Conservation (phyloP, 2,888 invertebrate genomes). For the Chrysina gloriosa region DNA sequence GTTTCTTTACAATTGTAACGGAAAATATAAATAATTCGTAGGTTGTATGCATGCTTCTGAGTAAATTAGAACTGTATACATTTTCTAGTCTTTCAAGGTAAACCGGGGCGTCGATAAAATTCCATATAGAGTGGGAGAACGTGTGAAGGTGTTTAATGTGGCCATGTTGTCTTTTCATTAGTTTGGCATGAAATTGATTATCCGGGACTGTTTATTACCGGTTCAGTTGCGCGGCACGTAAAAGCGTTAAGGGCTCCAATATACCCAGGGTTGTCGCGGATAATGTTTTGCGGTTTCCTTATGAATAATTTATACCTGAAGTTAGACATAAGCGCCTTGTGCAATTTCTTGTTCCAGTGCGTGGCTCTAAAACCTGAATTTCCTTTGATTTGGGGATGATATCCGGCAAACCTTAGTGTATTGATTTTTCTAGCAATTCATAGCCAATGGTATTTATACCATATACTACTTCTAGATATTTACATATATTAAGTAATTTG, state of each 20-base stretch:
- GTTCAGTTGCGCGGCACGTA: constrained; percentile 43
- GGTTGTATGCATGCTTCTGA: no score
- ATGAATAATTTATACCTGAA: constrained; percentile 59
- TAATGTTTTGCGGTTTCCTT: constrained; percentile 54
- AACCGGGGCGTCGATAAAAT: not conserved
- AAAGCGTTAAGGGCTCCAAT: constrained; percentile 40
- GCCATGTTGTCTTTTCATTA: constrained; percentile 48
- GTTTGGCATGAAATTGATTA: constrained; percentile 45
- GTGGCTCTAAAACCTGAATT: constrained; percentile 28
- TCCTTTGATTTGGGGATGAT: constrained; percentile 24
- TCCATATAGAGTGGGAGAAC: constrained; percentile 2
- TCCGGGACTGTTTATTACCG: constrained; percentile 38
- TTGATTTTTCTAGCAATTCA: no score
- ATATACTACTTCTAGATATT: no score
- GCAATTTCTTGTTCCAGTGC: constrained; percentile 42
- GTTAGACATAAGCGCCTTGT: constrained; percentile 49
- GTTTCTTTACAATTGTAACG: no score
- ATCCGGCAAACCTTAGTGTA: no score
- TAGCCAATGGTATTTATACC: no score
- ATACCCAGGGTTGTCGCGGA: constrained; percentile 49
- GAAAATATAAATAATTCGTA: no score
- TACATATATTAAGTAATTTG: no score
- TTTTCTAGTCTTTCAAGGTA: no score
- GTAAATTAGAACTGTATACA: no score
- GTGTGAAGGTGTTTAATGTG: constrained; percentile 39